Percentiles rank a stretch among this genome's conserved stretches.
phyloP scores from a whole-genome alignment of 2,797 vertebrate genomes.

The Gallinago stenura region DNA sequence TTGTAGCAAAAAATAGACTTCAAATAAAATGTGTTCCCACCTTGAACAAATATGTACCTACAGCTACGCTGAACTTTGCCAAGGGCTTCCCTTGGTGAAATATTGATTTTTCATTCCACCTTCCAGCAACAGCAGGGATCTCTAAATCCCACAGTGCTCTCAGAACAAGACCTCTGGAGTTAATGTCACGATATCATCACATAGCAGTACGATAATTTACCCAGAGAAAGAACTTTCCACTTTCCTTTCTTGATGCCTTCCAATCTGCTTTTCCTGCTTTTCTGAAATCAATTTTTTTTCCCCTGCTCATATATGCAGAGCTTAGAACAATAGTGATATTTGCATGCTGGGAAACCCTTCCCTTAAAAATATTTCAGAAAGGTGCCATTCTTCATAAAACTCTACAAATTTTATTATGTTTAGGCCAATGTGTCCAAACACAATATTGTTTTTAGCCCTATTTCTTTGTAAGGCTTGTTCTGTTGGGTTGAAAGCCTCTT shows the following conservation, averaged over 20 bases:
- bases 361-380: neutral
- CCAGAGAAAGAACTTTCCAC: neutral
- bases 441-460: neutral
- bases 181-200: neutral
- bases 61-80: conserved; percentile 16
- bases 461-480: neutral
- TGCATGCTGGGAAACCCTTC: neutral
- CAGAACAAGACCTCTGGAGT: conserved; percentile 4
- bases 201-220: neutral
- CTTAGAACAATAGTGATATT: neutral
- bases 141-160: neutral
- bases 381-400: neutral
- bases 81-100: neutral
- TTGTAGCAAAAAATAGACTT: neutral
- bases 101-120: conserved; percentile 6
- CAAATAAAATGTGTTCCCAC: neutral
- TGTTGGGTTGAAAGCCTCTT: neutral
- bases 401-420: neutral
- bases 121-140: neutral
- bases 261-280: neutral
- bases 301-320: neutral
- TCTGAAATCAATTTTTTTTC: neutral
- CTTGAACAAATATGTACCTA: conserved; percentile 13
- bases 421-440: neutral
- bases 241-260: neutral